A percentile compares a stretch with the other conserved stretches of the same genome.
These are phyloP conservation scores for Procambarus clarkii DNA, from an alignment of 1,140 invertebrate species.

Conservation along the genomic window DNA sequence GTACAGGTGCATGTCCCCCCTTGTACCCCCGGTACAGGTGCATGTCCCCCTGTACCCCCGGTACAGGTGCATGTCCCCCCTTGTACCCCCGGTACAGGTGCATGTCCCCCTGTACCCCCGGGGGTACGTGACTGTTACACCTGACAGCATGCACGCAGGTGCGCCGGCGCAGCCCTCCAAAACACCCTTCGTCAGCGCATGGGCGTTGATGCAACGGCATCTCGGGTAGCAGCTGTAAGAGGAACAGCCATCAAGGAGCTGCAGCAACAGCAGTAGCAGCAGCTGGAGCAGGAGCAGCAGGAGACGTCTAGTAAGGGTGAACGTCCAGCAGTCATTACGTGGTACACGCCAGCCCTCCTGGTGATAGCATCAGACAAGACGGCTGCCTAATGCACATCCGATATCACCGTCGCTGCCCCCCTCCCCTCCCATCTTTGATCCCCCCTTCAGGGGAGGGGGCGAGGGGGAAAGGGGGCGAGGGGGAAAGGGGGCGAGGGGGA, in stretches of 20 bases:
- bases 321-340: slow-evolving; percentile 20
- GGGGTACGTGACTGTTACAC: too few relatives aligned
- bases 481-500: neutral
- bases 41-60: too few relatives aligned
- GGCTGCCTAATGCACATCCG: slow-evolving; percentile 50
- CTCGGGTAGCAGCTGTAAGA: neutral
- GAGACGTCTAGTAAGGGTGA: neutral
- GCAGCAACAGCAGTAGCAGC: neutral
- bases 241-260: neutral
- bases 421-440: slow-evolving; percentile 14
- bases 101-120: too few relatives aligned
- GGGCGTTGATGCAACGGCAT: too few relatives aligned
- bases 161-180: too few relatives aligned
- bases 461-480: neutral
- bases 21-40: too few relatives aligned
- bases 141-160: too few relatives aligned
- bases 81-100: too few relatives aligned
- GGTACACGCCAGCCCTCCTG: neutral
- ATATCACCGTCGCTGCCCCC: slow-evolving; percentile 42
- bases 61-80: too few relatives aligned
- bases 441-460: neutral
- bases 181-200: too few relatives aligned
- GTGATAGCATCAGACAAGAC: slow-evolving; percentile 50
- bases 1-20: too few relatives aligned
- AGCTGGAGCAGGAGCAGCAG: neutral